These are phyloP conservation scores for Hedya salicella DNA, from an alignment of 2,888 invertebrate genomes.

Conservation along the genomic window DNA sequence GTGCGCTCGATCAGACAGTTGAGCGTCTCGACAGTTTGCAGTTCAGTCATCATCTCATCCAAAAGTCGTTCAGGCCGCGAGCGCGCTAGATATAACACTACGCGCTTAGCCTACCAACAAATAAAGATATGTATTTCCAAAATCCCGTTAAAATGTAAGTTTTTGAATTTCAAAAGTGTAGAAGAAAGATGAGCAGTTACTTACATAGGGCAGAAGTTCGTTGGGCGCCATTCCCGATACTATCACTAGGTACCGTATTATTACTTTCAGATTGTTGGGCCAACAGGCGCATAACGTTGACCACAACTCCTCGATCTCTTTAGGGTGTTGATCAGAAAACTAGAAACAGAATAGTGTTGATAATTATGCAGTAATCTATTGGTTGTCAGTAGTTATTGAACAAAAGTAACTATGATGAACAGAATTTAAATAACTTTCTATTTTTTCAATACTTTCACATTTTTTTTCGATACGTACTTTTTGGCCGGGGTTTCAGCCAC, in stretches of 20 bases:
- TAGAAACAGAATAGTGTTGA: constrained; percentile 66
- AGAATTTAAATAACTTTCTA: too few relatives aligned
- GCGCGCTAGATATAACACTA: constrained; percentile 96
- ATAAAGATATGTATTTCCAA: too few relatives aligned
- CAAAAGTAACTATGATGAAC: too few relatives aligned
- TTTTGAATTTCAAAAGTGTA: background rate
- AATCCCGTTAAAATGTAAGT: too few relatives aligned
- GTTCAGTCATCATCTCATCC: constrained; percentile 98
- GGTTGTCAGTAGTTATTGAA: background rate
- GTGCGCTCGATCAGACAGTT: constrained; percentile 98
- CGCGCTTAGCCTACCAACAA: constrained; percentile 93
- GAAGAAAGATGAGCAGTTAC: constrained; percentile 60
- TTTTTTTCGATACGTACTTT: too few relatives aligned
- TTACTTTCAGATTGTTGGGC: constrained; percentile 98
- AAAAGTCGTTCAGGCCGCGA: constrained; percentile 96
- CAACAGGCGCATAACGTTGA: constrained; percentile 97
- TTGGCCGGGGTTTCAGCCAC: too few relatives aligned
- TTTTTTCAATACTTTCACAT: too few relatives aligned
- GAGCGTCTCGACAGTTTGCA: constrained; percentile 98
- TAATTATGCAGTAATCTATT: background rate
- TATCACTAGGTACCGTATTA: constrained; percentile 97
- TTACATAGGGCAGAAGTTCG: constrained; percentile 95
- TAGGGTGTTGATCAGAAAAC: constrained; percentile 98
- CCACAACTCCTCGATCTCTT: constrained; percentile 98
- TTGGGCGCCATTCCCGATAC: constrained; percentile 99